Evolutionary conservation across 2,888 invertebrate genomes (phyloP), one percentile per base, ranked within the genome.

Genomic region (Lasioglossum pauxillum): DNA sequence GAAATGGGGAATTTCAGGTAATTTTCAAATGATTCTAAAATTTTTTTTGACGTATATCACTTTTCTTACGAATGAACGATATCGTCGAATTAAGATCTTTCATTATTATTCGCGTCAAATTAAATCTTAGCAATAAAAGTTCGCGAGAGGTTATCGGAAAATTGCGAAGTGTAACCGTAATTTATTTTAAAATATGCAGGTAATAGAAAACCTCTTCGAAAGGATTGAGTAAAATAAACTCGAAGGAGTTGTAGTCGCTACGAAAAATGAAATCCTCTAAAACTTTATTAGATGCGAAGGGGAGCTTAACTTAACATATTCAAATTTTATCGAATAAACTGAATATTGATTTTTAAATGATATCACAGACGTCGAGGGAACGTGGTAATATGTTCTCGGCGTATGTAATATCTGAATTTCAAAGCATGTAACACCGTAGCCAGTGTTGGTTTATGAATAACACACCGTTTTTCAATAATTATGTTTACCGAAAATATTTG

Each of bases 341-440:
- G 35, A 35, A 35, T 67, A 67, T 67, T 67, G 67, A 67, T 67
- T 67, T 67, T 35, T 67, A 67, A 67, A 35, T 67, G 67, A 67
- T 67, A 67, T 19, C 35, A 67, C 67, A 35, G 35, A 35, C 67
- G 35, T 67, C 3, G 67, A 35, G 35, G 16, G 35, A 38, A 23
- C 35, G 35, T 67, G 35, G 35, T 67, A 67, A 67, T 35, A 8
- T 10, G 31, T 35, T 67, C 67, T 4, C 35, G 67, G 35, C 19
- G 23, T 35, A 35, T 23, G 31, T 67, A 38, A 67, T 19, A 67
- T 38, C 16, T 35, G 35, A 10, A 19, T 67, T 38, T 67, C 19
- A 31, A 67, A 35, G 31, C 35, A 35, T 67, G 19, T 35, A 35
- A 67, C 14, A 16, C 31, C 31, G 5, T 64, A 19, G 19, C 27